Evolutionary conservation across 2,113 vertebrate species (phyloP), one percentile per base, ranked within the genome.

Genomic region (Dromiciops gliroides): DNA sequence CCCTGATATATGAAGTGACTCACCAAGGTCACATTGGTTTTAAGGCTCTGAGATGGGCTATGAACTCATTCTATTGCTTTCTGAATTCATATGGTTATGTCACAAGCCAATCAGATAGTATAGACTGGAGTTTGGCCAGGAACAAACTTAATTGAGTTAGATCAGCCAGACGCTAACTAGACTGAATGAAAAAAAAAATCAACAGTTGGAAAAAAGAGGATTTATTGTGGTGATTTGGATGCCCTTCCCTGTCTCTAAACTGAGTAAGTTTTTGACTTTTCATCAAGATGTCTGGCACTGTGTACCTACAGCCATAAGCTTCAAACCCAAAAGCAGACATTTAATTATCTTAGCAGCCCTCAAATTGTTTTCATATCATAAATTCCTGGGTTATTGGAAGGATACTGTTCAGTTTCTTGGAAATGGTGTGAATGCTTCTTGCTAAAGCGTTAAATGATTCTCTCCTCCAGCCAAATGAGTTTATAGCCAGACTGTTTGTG

Each of bases 401-500:
- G 92, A 95, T 49, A 96, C 52, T 95, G 3, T 92, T 94, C 4
- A 25, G 60, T 95, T 96, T 95, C n/a, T 48, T 96, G 24, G 19
- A 83, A 93, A 91, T 90, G 91, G 90, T 47, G 96, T 44, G n/a
- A 83, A 83, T 44, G n/a, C 19, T 83, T 83, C 67, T 83, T 83
- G n/a, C 19, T 44, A 83, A 83, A 83, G 67, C 67, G n/a, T 83
- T 44, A 67, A 7, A 83, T 19, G 48, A 60, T 95, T 96, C 98
- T 8, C 90, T 93, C 90, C 53, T 93, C 90, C 89, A 95, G 90
- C 10, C 89, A 91, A 95, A n/a, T 91, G 53, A 89, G 94, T 93
- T 83, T 97, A 94, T 24, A 95, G n/a, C n/a, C 91, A 89, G 96
- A 93, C 19, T 60, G 93, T 53, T 91, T 92, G 28, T 52, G 93